phyloP scores from a whole-genome alignment of 2,888 invertebrate genomes.

The Eumacrocentrus americanus region DNA sequence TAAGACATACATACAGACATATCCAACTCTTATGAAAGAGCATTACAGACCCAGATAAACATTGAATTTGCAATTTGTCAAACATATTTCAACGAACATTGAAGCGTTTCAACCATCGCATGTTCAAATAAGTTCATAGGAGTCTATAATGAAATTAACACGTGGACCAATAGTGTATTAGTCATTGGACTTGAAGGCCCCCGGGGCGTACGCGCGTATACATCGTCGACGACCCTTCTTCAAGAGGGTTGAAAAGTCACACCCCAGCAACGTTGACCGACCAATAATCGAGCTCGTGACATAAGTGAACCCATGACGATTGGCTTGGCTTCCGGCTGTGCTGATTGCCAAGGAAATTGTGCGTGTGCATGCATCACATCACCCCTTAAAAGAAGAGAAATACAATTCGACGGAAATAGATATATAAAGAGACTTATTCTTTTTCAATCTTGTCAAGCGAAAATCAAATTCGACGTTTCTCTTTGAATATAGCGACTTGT shows the following conservation, averaged over 20 bases:
- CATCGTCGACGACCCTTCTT: constrained; percentile 18
- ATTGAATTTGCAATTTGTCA: too few species aligned
- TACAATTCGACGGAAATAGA: constrained; percentile 1
- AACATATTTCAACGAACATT: too few species aligned
- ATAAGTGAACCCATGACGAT: constrained; percentile 53
- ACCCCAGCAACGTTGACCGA: constrained; percentile 43
- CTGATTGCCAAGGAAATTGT: constrained; percentile 59
- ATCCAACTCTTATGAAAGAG: too few species aligned
- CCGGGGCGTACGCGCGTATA: too few species aligned
- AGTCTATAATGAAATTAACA: too few species aligned
- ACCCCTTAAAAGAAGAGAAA: constrained; percentile 1
- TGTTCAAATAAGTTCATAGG: too few species aligned
- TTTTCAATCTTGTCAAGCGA: too few species aligned
- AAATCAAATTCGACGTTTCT: neutral
- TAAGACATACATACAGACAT: neutral
- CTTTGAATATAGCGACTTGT: neutral
- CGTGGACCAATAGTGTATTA: constrained; percentile 44
- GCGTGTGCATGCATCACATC: constrained; percentile 43
- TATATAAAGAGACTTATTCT: too few species aligned
- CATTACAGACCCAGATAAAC: too few species aligned
- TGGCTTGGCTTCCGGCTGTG: constrained; percentile 57
- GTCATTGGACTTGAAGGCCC: constrained; percentile 44
- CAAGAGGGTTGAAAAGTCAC: constrained; percentile 52
- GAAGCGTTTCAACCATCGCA: too few species aligned
- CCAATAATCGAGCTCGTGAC: constrained; percentile 53